These are phyloP conservation scores for Spilosoma lubricipeda DNA, from an alignment of 2,888 invertebrate genomes.

Conservation along the genomic window DNA sequence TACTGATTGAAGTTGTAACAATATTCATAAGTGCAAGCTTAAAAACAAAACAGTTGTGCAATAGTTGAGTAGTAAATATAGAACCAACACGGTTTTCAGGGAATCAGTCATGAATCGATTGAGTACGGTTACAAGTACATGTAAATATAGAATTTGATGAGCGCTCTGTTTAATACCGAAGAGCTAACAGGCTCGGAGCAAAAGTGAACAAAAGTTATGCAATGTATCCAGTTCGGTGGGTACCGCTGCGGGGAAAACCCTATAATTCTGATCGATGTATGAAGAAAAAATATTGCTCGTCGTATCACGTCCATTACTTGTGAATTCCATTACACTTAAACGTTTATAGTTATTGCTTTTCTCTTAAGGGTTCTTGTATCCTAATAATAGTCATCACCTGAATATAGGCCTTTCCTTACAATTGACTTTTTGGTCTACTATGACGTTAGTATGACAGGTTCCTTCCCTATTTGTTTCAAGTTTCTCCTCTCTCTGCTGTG, in stretches of 20 bases:
- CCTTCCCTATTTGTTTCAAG: no score
- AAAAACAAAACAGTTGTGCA: neutral
- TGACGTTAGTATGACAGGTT: no score
- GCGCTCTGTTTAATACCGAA: constrained; percentile 27
- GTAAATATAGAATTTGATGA: constrained; percentile 49
- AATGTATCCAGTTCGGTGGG: constrained; percentile 37
- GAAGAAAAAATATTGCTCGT: constrained; percentile 23
- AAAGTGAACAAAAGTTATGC: constrained; percentile 39
- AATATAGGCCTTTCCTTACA: no score
- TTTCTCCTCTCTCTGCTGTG: no score
- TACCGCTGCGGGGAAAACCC: constrained; percentile 33
- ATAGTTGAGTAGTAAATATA: neutral
- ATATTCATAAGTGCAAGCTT: constrained; percentile 1
- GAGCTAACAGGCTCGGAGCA: constrained; percentile 12
- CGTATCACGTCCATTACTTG: constrained; percentile 26
- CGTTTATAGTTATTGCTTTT: constrained; percentile 19
- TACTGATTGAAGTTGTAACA: neutral
- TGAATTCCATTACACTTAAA: constrained; percentile 4
- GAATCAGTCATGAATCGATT: constrained; percentile 31
- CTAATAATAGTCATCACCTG: no score
- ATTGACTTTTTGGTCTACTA: no score
- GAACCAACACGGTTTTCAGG: constrained; percentile 12
- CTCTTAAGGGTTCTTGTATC: neutral
- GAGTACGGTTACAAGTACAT: constrained; percentile 38
- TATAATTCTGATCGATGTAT: constrained; percentile 9